Evolutionary conservation across 2,888 invertebrate species (phyloP).

Genomic region (Stenichneumon culpator): DNA sequence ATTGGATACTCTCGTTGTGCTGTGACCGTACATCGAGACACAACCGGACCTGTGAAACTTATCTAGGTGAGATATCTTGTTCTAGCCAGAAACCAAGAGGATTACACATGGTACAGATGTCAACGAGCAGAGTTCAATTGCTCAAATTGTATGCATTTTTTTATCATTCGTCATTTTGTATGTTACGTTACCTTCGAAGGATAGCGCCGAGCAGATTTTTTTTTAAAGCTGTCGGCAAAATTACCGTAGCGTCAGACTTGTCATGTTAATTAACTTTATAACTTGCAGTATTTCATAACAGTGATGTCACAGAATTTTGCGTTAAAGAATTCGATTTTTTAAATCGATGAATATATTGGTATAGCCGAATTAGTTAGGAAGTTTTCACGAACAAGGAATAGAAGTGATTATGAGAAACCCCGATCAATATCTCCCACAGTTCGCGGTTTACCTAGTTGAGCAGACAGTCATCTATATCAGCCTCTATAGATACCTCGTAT

Average conservation of each 20-base stretch:
- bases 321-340: neutral
- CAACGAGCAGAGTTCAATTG: neutral
- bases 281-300: neutral
- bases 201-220: neutral
- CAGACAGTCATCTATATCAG: neutral
- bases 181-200: neutral
- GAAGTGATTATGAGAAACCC: neutral
- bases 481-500: slow-evolving; percentile 67
- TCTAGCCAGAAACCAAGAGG: neutral
- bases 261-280: neutral
- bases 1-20: neutral
- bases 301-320: neutral
- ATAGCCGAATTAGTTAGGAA: neutral
- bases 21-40: neutral
- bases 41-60: neutral
- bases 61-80: neutral
- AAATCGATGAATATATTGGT: neutral
- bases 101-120: neutral
- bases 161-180: neutral
- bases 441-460: slow-evolving; percentile 42
- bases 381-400: neutral
- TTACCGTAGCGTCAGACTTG: neutral
- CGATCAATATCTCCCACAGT: slow-evolving; percentile 39
- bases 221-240: neutral
- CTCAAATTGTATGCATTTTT: neutral